Evolutionary conservation across 2,888 invertebrate species (phyloP), one percentile per base, ranked within the genome.

Genomic region (Noctua comes): DNA sequence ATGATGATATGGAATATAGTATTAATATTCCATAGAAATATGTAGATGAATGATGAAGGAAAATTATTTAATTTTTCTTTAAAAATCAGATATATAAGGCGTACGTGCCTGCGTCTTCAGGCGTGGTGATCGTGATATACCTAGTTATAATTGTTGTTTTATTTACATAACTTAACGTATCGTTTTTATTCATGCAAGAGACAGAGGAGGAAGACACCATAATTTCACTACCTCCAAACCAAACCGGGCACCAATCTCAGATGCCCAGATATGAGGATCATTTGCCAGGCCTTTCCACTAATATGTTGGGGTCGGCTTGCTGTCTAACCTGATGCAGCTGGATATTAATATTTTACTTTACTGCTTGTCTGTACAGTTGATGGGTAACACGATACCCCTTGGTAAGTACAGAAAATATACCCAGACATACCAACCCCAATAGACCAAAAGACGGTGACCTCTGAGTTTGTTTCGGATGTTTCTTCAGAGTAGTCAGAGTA

Each of bases 61-160:
- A 27, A 8, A 21, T 48, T 6, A 59, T 75, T 10, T 36, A n/a
- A 16, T n/a, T 73, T 16, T 73, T n/a, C 21, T 75, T 75, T 74
- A n/a, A 27, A 74, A 46, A 21, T 59, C n/a, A 3, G 1, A 73
- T 57, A 3, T 13, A 10, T 11, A 24, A 8, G 24, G 8, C n/a
- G 21, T n/a, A 73, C 18, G n/a, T 48, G 59, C 7, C 40, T 62
- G 21, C 2, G 36, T 48, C 8, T 18, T 18, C 2, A n/a, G n/a
- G 36, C 46, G 7, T n/a, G 21, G 1, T 6, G 18, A 21, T 24
- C 18, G 18, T 46, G 46, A 21, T 21, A 21, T 48, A n/a, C n/a
- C n/a, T n/a, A 18, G 6, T 2, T 51, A 51, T 10, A 51, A 51
- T 51, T 10, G 51, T 51, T 24, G 24, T 24, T 51, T 21, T 8